Evolutionary conservation across 2,113 vertebrate species (phyloP).

Genomic region (Chamaea fasciata): DNA sequence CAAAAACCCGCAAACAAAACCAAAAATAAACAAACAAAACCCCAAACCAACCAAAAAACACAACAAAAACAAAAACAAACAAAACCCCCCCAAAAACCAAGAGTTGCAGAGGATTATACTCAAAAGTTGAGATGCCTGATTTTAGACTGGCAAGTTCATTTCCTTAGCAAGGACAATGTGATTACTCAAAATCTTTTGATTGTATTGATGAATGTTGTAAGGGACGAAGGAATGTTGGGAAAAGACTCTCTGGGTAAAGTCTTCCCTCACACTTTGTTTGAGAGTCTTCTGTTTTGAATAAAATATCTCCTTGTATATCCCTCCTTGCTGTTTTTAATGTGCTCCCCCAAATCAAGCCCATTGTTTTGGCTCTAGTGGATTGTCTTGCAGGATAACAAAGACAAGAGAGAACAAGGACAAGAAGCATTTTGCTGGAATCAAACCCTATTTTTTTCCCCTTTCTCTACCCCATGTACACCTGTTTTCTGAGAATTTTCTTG

Average conservation of each 20-base stretch:
- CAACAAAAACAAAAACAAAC: no score
- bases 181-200: neutral
- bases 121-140: neutral
- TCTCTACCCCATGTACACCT: neutral
- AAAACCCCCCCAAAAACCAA: no score
- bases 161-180: neutral
- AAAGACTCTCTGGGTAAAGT: neutral
- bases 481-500: neutral
- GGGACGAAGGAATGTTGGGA: neutral
- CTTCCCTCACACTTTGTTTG: neutral
- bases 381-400: neutral
- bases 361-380: neutral
- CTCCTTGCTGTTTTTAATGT: neutral
- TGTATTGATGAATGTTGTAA: neutral
- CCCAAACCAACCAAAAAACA: no score
- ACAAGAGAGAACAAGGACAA: neutral
- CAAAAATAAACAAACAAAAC: neutral
- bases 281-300: neutral
- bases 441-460: neutral
- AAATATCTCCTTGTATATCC: neutral
- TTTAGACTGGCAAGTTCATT: neutral
- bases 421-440: neutral
- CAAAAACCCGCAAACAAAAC: no score
- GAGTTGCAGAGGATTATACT: neutral
- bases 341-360: neutral